These are phyloP conservation scores for Polypterus senegalus DNA, from an alignment of 2,113 vertebrate genomes.

Conservation along the genomic window DNA sequence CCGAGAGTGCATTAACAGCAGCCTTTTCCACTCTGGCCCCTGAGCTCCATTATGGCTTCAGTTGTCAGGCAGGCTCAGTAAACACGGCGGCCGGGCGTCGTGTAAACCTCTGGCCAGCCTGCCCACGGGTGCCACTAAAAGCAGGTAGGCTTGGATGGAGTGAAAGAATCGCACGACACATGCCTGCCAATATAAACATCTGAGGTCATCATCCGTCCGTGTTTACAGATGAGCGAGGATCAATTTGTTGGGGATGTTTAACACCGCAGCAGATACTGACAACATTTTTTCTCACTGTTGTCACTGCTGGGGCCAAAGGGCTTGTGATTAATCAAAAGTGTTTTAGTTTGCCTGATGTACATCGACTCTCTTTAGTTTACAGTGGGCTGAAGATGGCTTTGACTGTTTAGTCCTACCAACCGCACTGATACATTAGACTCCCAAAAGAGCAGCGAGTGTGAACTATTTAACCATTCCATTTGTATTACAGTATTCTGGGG, in stretches of 20 bases:
- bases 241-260: conserved; percentile 49
- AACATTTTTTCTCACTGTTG: conserved; percentile 60
- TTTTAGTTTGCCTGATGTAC: conserved; percentile 81
- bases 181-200: conserved; percentile 55
- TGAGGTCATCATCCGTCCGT: conserved; percentile 54
- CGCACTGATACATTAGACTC: conserved; percentile 60
- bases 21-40: too few relatives aligned
- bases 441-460: conserved; percentile 39
- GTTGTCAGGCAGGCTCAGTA: too few relatives aligned
- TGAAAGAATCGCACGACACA: conserved; percentile 58
- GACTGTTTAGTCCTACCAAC: conserved; percentile 71
- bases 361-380: conserved; percentile 74
- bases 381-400: conserved; percentile 56
- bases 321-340: conserved; percentile 85
- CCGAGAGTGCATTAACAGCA: too few relatives aligned
- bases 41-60: too few relatives aligned
- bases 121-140: conserved; percentile 49
- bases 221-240: conserved; percentile 61
- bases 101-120: conserved; percentile 24
- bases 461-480: conserved; percentile 55
- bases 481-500: conserved; percentile 33
- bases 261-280: conserved; percentile 64
- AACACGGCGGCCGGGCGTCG: too few relatives aligned
- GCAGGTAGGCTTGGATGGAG: conserved; percentile 50
- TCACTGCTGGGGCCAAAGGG: conserved; percentile 68